Evolutionary conservation across 2,797 vertebrate genomes (phyloP), one percentile per base, ranked within the genome.

Genomic region (Cynopterus sphinx): DNA sequence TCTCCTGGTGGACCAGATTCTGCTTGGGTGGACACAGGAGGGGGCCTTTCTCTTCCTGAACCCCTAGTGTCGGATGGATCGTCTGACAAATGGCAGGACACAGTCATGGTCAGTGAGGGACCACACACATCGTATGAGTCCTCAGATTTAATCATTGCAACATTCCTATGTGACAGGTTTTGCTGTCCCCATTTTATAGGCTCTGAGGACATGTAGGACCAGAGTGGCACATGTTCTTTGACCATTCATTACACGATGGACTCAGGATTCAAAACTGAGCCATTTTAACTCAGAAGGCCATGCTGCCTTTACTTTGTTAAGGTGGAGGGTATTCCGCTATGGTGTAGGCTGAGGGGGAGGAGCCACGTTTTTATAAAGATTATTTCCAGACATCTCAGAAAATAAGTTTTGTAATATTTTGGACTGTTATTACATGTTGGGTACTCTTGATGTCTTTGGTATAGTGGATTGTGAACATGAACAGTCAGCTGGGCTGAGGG

Each of bases 381-480:
- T 28, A 43, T 86, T 89, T 79, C 46, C n/a, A 83, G 26, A 78
- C 55, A 51, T 92, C 81, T 91, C 77, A 83, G 78, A 73, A 87
- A 67, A 21, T 33, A 31, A 59, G 10, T 85, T 63, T 78, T 71
- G 21, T 71, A 4, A 28, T 49, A 1, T 49, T 4, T 63, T 46
- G 16, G 70, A 3, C 26, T 49, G 3, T n/a, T 28, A 13, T 0
- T 5, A 0, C 91, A n/a, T 63, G 87, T 36, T 57, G 26, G 39
- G 55, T 57, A 39, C 28, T 36, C 41, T 61, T 26, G 26, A 39
- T 31, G 8, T 9, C 16, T 84, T 68, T 13, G 43, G 36, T 59
- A 21, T 89, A 46, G 26, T 33, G n/a, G 36, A 21, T 33, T 43
- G 33, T 87, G 49, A 67, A 9, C 63, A 24, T 41, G 63, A 59